These are phyloP conservation scores for Hedychridium roseum DNA, from an alignment of 2,888 invertebrate genomes.

Conservation along the genomic window DNA sequence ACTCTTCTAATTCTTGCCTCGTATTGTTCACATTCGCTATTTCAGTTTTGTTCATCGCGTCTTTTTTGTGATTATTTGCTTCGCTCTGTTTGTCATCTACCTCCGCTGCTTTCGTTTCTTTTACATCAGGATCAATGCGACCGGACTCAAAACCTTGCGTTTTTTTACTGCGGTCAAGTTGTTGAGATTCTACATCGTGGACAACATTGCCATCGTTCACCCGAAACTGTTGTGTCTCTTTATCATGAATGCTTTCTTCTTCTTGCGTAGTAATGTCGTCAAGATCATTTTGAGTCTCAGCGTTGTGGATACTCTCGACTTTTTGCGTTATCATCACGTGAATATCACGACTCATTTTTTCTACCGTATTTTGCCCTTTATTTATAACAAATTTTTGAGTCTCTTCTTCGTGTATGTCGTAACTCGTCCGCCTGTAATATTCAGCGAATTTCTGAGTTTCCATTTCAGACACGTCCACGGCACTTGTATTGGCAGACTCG, in stretches of 20 bases:
- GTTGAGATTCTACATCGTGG: conserved; percentile 7
- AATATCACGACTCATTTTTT: no score
- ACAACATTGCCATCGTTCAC: not conserved
- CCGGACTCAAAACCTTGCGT: conserved; percentile 5
- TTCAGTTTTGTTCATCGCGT: not conserved
- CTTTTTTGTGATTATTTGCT: not conserved
- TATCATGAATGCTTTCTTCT: conserved; percentile 17
- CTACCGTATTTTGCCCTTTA: no score
- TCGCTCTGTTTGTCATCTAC: not conserved
- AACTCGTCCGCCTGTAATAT: not conserved
- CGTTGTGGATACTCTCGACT: conserved; percentile 16
- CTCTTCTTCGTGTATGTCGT: conserved; percentile 9
- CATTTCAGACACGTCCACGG: conserved; percentile 30
- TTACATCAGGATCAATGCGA: not conserved
- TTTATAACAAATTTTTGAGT: conserved; percentile 15
- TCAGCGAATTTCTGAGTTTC: conserved; percentile 28
- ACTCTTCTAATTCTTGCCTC: not conserved
- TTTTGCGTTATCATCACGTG: no score
- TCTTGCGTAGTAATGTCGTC: not conserved
- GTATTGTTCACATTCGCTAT: not conserved
- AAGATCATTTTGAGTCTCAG: conserved; percentile 22
- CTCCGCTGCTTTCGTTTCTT: not conserved
- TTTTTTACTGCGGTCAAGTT: conserved; percentile 16
- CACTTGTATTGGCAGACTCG: conserved; percentile 5
- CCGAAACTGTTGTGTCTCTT: conserved; percentile 24